phyloP scores from a whole-genome alignment of 2,888 invertebrate genomes.

The Deilephila elpenor region DNA sequence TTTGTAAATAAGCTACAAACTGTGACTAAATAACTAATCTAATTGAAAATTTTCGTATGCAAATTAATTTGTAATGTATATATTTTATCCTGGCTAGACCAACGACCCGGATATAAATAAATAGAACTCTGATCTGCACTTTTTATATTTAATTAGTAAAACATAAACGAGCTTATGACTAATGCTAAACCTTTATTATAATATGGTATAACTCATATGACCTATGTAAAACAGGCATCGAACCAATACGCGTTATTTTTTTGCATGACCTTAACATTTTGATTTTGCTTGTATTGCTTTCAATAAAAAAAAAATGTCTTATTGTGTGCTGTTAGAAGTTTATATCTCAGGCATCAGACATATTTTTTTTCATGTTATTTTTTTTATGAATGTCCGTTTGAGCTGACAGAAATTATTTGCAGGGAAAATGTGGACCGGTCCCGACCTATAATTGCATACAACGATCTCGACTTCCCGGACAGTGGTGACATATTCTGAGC shows the following conservation, averaged over 20 bases:
- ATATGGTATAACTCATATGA: conserved; percentile 17
- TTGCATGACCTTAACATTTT: conserved; percentile 71
- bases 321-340: conserved; percentile 37
- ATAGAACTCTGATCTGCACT: conserved; percentile 11
- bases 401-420: conserved; percentile 78
- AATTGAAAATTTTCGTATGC: background rate
- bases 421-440: conserved; percentile 88
- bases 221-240: conserved; percentile 33
- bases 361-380: conserved; percentile 36
- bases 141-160: background rate
- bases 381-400: conserved; percentile 50
- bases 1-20: too few species aligned
- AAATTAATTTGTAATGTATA: background rate
- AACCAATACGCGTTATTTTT: conserved; percentile 46
- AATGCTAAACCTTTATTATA: conserved; percentile 1
- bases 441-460: conserved; percentile 93
- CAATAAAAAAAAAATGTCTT: conserved; percentile 8
- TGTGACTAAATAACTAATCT: too few species aligned
- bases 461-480: conserved; percentile 96
- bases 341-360: conserved; percentile 31
- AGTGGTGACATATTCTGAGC: conserved; percentile 90
- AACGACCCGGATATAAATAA: conserved; percentile 9
- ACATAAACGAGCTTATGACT: background rate
- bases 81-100: too few species aligned
- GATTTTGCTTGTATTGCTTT: conserved; percentile 40